A percentile compares a stretch with the other conserved stretches of the same genome.
Evolutionary conservation across 2,113 vertebrate genomes (phyloP).

Genomic region (Corvus cornix): DNA sequence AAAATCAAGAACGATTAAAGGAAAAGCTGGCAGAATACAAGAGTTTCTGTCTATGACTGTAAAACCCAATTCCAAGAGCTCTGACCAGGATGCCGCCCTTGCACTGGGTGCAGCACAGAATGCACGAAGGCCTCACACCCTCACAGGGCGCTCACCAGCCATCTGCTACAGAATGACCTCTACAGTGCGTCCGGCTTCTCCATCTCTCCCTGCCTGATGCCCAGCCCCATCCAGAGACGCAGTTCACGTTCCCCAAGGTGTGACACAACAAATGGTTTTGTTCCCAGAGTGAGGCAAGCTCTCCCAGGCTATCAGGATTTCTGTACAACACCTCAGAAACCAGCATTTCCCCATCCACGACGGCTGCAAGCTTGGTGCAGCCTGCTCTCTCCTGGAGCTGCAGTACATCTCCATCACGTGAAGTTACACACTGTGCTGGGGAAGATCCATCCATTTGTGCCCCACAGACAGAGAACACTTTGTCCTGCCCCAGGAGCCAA

Average conservation of each 20-base stretch:
- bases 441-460: background rate
- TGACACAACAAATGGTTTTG: background rate
- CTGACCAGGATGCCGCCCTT: rapidly evolving
- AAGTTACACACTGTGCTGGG: rapidly evolving
- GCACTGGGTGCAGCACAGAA: background rate
- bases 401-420: rapidly evolving
- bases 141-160: rapidly evolving
- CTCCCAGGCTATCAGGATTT: background rate
- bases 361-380: rapidly evolving
- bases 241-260: background rate
- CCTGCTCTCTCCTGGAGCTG: background rate
- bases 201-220: background rate
- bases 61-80: background rate
- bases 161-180: rapidly evolving
- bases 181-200: rapidly evolving
- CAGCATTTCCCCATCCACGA: rapidly evolving
- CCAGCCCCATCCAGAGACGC: background rate
- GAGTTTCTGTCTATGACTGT: background rate
- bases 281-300: background rate
- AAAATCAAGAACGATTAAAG: background rate
- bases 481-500: background rate
- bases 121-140: rapidly evolving
- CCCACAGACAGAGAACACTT: rapidly evolving
- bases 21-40: background rate
- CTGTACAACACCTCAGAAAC: background rate